A percentile compares a stretch with the other conserved stretches of the same genome.
These are phyloP conservation scores for Noctua janthina DNA, from an alignment of 2,888 invertebrate genomes.

Conservation along the genomic window DNA sequence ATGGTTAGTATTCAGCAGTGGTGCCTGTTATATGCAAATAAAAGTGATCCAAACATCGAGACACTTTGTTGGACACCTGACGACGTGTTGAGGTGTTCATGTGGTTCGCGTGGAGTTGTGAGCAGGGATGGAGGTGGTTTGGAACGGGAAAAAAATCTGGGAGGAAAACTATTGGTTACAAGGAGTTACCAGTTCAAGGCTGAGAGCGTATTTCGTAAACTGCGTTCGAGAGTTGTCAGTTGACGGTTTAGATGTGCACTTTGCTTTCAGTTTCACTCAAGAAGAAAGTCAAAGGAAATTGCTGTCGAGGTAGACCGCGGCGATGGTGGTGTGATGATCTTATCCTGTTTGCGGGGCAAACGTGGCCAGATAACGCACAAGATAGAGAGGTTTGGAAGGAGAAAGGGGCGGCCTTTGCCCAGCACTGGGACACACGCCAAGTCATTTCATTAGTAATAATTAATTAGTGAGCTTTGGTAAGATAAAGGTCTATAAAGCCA, in stretches of 20 bases:
- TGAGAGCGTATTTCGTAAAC: neutral
- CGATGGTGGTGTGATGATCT: too few species aligned
- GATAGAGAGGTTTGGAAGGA: too few species aligned
- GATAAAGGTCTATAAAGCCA: neutral
- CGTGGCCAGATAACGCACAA: too few species aligned
- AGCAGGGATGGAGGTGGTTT: neutral
- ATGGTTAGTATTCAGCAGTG: conserved; percentile 51
- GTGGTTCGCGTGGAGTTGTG: neutral
- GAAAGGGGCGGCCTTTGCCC: too few species aligned
- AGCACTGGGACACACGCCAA: too few species aligned
- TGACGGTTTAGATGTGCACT: neutral
- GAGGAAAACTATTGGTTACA: neutral
- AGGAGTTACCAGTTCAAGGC: neutral
- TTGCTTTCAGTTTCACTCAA: neutral
- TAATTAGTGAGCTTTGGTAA: neutral
- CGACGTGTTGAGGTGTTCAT: conserved; percentile 25
- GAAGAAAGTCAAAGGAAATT: neutral
- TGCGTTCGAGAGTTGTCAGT: neutral
- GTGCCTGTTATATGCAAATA: conserved; percentile 53
- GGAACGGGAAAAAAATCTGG: neutral
- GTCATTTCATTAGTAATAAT: neutral
- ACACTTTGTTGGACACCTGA: conserved; percentile 50
- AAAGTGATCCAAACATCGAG: conserved; percentile 53
- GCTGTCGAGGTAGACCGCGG: too few species aligned
- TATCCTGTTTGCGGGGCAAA: too few species aligned